These are phyloP conservation scores for Luscinia megarhynchos DNA, from an alignment of 2,797 vertebrate genomes.

Conservation along the genomic window DNA sequence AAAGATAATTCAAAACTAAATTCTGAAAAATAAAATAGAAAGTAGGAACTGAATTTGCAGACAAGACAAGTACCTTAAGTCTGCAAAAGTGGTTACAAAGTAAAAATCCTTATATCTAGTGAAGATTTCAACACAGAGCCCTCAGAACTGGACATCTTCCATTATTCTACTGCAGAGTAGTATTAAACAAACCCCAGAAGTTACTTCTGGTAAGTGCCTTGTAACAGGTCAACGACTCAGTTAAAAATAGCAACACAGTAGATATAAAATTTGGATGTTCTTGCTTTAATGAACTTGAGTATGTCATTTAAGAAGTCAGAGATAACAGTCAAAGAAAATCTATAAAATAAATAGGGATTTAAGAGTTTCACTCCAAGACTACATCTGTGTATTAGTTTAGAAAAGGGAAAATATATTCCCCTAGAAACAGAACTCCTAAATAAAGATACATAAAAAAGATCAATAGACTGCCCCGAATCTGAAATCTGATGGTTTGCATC, in stretches of 20 bases:
- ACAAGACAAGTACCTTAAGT: neutral
- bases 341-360: conserved; percentile 4
- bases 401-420: neutral
- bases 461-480: neutral
- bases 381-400: neutral
- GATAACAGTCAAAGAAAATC: neutral
- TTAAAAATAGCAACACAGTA: neutral
- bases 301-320: neutral
- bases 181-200: neutral
- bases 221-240: neutral
- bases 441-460: neutral
- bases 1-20: neutral
- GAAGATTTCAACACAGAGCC: neutral
- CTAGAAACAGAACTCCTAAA: neutral
- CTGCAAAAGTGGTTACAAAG: neutral
- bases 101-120: neutral
- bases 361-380: neutral
- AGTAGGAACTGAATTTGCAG: neutral
- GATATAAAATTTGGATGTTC: neutral
- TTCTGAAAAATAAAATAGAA: neutral
- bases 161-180: neutral
- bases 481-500: neutral
- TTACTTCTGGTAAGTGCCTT: neutral
- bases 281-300: neutral
- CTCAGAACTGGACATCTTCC: neutral